Conservation (phyloP, 2,797 vertebrate species). For the Moxostoma hubbsi region DNA sequence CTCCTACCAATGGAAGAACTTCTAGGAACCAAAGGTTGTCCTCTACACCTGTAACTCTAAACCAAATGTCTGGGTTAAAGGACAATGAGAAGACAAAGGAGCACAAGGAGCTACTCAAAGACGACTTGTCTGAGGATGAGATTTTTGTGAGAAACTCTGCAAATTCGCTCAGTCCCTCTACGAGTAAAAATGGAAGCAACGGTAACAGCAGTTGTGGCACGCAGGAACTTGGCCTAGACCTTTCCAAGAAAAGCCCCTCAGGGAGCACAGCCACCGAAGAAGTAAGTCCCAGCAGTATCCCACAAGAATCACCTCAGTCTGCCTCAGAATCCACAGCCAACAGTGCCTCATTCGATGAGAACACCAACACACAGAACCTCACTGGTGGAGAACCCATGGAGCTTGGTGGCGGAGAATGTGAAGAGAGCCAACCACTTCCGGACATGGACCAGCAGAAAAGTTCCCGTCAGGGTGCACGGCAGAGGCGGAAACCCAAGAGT, state of each 20-base stretch:
- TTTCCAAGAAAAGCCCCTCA: constrained; percentile 89
- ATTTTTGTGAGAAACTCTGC: constrained; percentile 76
- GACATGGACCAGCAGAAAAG: constrained; percentile 77
- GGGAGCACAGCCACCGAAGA: constrained; percentile 81
- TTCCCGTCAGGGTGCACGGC: constrained; percentile 77
- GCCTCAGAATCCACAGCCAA: constrained; percentile 84
- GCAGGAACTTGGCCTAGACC: constrained; percentile 85
- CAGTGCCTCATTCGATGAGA: constrained; percentile 85
- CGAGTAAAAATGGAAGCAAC: constrained; percentile 72
- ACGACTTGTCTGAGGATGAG: constrained; percentile 83
- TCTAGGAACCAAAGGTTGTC: constrained; percentile 84
- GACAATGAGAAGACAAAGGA: constrained; percentile 73
- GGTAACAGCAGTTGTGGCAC: constrained; percentile 75
- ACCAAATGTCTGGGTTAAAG: constrained; percentile 80
- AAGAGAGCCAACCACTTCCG: constrained; percentile 73
- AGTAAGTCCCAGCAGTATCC: constrained; percentile 82
- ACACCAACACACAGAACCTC: constrained; percentile 68
- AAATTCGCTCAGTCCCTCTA: constrained; percentile 76
- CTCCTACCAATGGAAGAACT: constrained; percentile 77
- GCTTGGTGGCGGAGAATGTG: constrained; percentile 70
- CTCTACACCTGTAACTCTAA: constrained; percentile 81
- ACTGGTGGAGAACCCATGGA: constrained; percentile 83
- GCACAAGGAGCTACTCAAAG: constrained; percentile 80
- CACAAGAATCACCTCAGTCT: constrained; percentile 81
- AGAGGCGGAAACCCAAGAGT: constrained; percentile 82